A percentile compares a stretch with the other conserved stretches of the same genome.
Evolutionary conservation across 2,797 vertebrate species (phyloP).

Genomic region (Smutsia gigantea): DNA sequence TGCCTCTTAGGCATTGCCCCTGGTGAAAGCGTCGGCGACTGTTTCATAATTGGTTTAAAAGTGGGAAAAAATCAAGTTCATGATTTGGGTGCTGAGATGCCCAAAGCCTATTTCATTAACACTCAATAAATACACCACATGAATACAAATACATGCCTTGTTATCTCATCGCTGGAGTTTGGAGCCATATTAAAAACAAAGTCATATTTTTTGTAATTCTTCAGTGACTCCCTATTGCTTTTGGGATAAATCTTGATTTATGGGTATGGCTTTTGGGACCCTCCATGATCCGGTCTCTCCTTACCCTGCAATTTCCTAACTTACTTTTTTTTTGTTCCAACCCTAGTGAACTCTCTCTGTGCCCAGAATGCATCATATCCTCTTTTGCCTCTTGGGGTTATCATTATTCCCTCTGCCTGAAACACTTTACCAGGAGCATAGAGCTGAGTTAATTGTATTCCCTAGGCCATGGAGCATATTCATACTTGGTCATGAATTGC

Average conservation of each 20-base stretch:
- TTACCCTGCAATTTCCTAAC: background rate
- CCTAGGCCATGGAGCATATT: background rate
- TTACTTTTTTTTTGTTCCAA: background rate
- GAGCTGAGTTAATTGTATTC: background rate
- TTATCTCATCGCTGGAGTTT: background rate
- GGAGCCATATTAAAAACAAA: background rate
- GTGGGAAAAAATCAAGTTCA: background rate
- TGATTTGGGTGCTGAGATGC: background rate
- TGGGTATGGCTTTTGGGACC: background rate
- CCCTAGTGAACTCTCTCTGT: background rate
- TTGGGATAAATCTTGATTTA: background rate
- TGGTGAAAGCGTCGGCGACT: background rate
- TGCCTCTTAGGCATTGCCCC: background rate
- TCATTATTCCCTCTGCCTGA: background rate
- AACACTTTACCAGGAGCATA: background rate
- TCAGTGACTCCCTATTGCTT: background rate
- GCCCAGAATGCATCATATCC: background rate
- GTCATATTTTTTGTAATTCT: background rate
- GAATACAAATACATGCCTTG: constrained; percentile 3
- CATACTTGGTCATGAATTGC: background rate
- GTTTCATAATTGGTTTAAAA: constrained; percentile 1
- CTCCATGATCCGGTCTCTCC: background rate
- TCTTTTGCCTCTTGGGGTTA: background rate
- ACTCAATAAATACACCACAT: background rate
- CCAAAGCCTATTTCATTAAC: constrained; percentile 16